Percentiles rank a stretch among this genome's conserved stretches.
Conservation (phyloP, 2,113 vertebrate species). For the Podilymbus podiceps region DNA sequence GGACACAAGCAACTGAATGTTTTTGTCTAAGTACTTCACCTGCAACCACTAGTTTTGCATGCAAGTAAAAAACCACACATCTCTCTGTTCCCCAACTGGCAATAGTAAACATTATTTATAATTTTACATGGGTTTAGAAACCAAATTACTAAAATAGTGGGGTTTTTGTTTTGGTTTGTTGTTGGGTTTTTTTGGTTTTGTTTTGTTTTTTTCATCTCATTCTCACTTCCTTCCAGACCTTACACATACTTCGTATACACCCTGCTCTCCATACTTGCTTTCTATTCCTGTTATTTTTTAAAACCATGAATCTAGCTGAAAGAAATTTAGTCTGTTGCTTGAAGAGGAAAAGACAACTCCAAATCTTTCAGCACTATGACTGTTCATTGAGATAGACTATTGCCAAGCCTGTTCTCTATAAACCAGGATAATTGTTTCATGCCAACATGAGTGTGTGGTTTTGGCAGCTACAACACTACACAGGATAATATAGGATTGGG, state of each 20-base stretch:
- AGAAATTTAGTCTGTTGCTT: neutral
- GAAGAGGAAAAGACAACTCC: neutral
- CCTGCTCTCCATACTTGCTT: neutral
- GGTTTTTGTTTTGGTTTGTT: neutral
- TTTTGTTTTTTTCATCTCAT: neutral
- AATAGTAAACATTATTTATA: slow-evolving; percentile 39
- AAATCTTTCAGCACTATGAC: neutral
- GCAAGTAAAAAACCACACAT: slow-evolving; percentile 35
- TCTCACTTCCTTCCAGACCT: neutral
- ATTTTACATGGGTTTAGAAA: slow-evolving; percentile 42
- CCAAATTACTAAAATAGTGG: slow-evolving; percentile 17
- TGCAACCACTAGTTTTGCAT: slow-evolving; percentile 33
- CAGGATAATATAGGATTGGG: neutral
- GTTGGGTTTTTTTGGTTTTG: neutral
- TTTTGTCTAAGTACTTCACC: slow-evolving; percentile 38
- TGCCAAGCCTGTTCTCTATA: slow-evolving; percentile 28
- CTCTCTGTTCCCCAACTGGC: slow-evolving; percentile 8
- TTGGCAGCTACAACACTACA: neutral
- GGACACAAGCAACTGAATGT: neutral
- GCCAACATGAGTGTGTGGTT: neutral
- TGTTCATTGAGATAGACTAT: neutral
- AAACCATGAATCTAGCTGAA: neutral
- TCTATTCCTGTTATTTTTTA: neutral
- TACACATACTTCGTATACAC: neutral
- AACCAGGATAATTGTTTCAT: slow-evolving; percentile 23